Conservation (phyloP, 2,797 vertebrate genomes). For the Falco concolor region DNA sequence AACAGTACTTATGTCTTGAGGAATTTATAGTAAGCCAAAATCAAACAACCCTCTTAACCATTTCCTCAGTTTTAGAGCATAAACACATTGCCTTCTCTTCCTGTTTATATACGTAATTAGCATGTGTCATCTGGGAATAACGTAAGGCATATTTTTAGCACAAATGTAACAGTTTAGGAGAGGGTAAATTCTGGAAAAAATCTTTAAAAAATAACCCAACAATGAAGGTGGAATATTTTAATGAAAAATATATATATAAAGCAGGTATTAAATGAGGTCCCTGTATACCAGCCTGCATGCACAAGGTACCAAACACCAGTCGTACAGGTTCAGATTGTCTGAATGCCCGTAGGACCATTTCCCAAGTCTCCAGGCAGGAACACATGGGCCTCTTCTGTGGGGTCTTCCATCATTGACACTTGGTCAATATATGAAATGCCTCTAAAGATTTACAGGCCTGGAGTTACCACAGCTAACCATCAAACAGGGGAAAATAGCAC, state of each 20-base stretch:
- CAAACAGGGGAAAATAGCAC: neutral
- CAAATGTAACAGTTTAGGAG: neutral
- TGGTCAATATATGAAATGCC: neutral
- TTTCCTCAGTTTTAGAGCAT: neutral
- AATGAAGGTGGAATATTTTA: neutral
- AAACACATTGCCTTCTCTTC: neutral
- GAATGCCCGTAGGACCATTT: neutral
- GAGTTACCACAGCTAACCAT: neutral
- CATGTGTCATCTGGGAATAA: neutral
- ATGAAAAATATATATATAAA: neutral
- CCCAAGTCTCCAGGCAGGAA: neutral
- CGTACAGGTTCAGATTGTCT: neutral
- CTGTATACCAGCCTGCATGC: neutral
- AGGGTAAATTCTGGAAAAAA: neutral
- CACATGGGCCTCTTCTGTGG: neutral
- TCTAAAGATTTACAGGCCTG: neutral
- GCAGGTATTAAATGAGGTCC: neutral
- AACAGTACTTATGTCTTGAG: neutral
- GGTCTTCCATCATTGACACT: neutral
- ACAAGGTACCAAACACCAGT: neutral
- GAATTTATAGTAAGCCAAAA: neutral
- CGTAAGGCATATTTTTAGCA: neutral
- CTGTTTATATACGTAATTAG: neutral
- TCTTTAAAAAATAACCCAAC: neutral
- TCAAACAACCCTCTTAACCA: constrained; percentile 1